Base-by-base conservation (phyloP, 2,113 vertebrate species). In the Spea bombifrons region DNA sequence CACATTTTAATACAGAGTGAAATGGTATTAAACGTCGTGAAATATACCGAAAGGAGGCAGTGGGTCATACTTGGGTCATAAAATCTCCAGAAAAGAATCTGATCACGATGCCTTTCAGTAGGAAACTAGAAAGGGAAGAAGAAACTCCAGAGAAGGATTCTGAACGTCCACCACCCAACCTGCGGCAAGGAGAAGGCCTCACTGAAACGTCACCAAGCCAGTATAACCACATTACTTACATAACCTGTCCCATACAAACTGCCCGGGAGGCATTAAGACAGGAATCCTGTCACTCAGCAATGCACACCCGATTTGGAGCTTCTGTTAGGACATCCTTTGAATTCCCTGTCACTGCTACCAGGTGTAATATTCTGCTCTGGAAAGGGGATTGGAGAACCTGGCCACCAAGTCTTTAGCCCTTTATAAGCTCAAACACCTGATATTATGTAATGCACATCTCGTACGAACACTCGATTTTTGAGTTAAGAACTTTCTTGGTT, bases 191-290 rank as follows among this genome's bases (percentile, higher is more conserved):
- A 9, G 10, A 59, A 59, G 15, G 67, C 55, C 49, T 57, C 43
- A 47, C 5, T 46, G 47, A 75, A 7, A 55, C 3, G 8, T 66
- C 49, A 69, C 45, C 44, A 15, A 73, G 49, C 70, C 49, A 8
- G 70, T 73, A 66, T 47, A 66, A 66, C 46, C 52, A 17, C 76
- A 66, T 72, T 72, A 66, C 64, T 76, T 6, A 15, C 15, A 16
- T 3, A 65, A 70, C 59, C 50, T 78, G 52, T 78, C 67, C 61
- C 48, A 64, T 17, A 1, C 43, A 55, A 10, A 53, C 49, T 12
- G 48, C 70, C 61, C 76, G 44, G 13, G 47, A 57, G 76, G 76
- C 59, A 53, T 3, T 7, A 30, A 59, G 16, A 52, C 59, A 72
- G 69, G 47, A 70, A 49, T 30, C 44, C 45, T 66, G 48, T 79